Conservation (phyloP, 2,113 vertebrate species). For the Anthoscopus minutus region DNA sequence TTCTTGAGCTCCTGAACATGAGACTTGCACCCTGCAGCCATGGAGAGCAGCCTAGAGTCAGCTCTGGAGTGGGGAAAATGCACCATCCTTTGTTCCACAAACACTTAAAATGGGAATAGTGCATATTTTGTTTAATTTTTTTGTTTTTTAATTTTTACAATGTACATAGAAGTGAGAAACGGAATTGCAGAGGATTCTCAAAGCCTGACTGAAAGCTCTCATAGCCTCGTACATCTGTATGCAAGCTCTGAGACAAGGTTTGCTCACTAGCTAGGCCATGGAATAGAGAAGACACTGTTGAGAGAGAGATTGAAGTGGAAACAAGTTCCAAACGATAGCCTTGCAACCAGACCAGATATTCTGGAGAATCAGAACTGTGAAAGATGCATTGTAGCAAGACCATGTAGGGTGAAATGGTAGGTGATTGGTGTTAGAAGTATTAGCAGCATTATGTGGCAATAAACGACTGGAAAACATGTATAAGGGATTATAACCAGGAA, state of each 20-base stretch:
- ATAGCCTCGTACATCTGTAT: not conserved
- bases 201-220: not conserved
- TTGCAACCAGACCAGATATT: not conserved
- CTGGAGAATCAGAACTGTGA: not conserved
- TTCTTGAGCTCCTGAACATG: not conserved
- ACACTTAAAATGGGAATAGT: not conserved
- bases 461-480: too few relatives aligned
- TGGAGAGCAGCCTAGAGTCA: not conserved
- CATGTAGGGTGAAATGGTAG: not conserved
- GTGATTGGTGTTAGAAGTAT: not conserved
- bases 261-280: not conserved
- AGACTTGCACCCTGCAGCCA: not conserved
- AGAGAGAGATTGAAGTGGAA: not conserved
- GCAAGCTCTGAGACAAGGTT: not conserved
- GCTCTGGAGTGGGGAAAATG: rapidly evolving
- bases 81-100: not conserved
- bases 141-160: not conserved
- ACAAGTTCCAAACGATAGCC: not conserved
- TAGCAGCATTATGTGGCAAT: not conserved
- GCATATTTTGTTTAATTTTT: not conserved
- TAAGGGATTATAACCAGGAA: too few relatives aligned
- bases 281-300: not conserved
- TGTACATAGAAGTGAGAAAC: not conserved
- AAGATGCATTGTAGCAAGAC: not conserved
- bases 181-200: not conserved